A percentile compares a stretch with the other conserved stretches of the same genome.
Conservation (phyloP, 2,888 invertebrate genomes). For the Lochmaea crataegi region DNA sequence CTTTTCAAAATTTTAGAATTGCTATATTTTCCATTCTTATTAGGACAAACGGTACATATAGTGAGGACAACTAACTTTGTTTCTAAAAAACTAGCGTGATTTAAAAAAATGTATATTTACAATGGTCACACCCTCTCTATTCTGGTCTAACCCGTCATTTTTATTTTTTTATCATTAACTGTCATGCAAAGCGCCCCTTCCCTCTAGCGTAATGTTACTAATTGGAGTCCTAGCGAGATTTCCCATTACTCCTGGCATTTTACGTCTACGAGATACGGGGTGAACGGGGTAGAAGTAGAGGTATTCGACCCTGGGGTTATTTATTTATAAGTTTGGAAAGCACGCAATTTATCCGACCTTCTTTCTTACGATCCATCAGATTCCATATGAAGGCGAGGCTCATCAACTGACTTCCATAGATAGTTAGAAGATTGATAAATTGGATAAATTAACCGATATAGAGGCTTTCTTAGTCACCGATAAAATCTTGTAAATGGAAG, state of each 20-base stretch:
- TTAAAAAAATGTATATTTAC: no score
- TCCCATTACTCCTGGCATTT: constrained; percentile 45
- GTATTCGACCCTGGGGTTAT: constrained; percentile 42
- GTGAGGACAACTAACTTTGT: no score
- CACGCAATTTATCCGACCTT: constrained; percentile 45
- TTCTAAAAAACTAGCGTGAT: no score
- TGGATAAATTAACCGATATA: constrained; percentile 29
- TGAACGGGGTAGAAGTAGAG: constrained; percentile 20
- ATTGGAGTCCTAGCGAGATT: constrained; percentile 49
- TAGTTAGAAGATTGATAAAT: constrained; percentile 32
- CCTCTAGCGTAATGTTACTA: constrained; percentile 50
- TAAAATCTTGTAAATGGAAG: constrained; percentile 27
- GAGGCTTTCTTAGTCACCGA: constrained; percentile 23
- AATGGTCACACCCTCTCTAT: background rate
- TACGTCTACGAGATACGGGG: background rate
- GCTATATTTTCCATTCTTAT: no score
- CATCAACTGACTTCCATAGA: constrained; percentile 34
- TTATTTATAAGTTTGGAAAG: constrained; percentile 46
- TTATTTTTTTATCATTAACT: constrained; percentile 36
- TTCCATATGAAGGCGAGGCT: constrained; percentile 38
- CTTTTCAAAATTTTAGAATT: no score
- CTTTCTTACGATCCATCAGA: constrained; percentile 42
- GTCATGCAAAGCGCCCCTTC: constrained; percentile 41
- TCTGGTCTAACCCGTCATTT: constrained; percentile 11
- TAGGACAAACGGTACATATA: no score